Conservation (phyloP, 2,113 vertebrate species). For the Syrmaticus mikado region DNA sequence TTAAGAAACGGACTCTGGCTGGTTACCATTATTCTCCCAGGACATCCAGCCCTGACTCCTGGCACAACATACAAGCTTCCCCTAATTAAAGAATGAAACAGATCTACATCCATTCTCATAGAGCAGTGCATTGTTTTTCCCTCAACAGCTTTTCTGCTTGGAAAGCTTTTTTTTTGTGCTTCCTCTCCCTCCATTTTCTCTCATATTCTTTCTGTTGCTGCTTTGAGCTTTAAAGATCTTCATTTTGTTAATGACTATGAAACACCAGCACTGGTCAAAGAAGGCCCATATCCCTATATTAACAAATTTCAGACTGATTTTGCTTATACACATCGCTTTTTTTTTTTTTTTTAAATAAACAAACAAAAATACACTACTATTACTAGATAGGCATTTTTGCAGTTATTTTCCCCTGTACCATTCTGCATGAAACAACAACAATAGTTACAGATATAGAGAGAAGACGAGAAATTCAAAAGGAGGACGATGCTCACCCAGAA, state of each 20-base stretch:
- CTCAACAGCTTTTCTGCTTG: neutral
- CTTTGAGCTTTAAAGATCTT: neutral
- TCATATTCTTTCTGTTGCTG: neutral
- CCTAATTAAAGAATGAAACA: neutral
- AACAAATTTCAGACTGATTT: neutral
- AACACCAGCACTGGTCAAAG: neutral
- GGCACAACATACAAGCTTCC: neutral
- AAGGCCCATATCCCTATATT: neutral
- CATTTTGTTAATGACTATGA: neutral
- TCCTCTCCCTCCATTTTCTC: neutral
- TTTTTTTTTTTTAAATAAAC: neutral
- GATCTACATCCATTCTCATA: neutral
- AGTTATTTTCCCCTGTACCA: neutral
- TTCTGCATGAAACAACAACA: neutral
- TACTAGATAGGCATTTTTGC: neutral
- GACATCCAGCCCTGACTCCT: neutral
- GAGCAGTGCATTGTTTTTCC: neutral
- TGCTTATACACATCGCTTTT: neutral
- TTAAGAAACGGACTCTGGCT: neutral
- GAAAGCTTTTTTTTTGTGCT: neutral
- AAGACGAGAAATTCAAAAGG: neutral
- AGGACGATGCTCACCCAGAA: constrained; percentile 79
- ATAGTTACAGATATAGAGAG: neutral
- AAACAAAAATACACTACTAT: neutral
- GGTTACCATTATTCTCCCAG: neutral